Evolutionary conservation across 2,797 vertebrate species (phyloP).

Genomic region (Stomatorhinus walkeri): DNA sequence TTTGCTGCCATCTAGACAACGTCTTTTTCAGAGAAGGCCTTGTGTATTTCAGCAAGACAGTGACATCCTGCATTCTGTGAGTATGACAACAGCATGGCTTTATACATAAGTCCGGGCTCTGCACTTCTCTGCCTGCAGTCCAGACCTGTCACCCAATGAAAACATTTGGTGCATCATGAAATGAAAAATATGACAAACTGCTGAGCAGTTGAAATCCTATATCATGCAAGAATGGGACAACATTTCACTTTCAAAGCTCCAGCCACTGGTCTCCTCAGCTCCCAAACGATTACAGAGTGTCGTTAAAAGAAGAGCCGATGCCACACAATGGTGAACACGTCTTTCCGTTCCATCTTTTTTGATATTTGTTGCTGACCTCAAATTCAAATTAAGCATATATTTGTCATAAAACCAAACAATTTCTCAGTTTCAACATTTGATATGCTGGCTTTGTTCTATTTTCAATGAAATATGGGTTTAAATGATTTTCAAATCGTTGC

Average conservation of each 20-base stretch:
- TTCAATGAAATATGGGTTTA: neutral
- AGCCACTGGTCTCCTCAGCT: neutral
- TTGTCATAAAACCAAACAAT: neutral
- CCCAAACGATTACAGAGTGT: neutral
- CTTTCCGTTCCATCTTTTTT: neutral
- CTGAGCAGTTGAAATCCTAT: neutral
- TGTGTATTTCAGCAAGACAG: neutral
- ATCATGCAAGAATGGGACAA: neutral
- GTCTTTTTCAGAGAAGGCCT: neutral
- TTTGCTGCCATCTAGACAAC: neutral
- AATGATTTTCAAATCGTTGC: neutral
- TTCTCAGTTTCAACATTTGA: neutral
- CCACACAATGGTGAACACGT: neutral
- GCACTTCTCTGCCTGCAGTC: neutral
- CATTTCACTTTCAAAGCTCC: neutral
- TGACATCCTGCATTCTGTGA: neutral
- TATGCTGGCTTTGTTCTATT: neutral
- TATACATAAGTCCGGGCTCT: neutral
- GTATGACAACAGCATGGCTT: neutral
- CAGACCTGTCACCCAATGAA: neutral
- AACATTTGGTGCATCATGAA: neutral
- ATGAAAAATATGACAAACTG: neutral
- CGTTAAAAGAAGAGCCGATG: neutral
- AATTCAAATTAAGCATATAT: neutral
- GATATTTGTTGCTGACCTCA: neutral